Conservation (phyloP, 2,888 invertebrate species). For the Nysson spinosus region DNA sequence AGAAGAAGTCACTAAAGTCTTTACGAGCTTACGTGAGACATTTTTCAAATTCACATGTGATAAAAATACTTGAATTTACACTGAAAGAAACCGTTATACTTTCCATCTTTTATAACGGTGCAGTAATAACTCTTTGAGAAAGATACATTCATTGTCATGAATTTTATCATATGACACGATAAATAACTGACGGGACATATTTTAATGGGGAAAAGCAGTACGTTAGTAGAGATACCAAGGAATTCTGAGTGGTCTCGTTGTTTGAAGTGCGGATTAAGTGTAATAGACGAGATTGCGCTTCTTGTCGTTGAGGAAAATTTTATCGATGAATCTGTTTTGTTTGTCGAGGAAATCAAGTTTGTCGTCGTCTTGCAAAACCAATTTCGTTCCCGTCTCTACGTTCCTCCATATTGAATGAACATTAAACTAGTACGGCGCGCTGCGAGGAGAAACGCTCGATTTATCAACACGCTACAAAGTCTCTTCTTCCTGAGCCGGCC, state of each 20-base stretch:
- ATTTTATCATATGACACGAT: too few relatives aligned
- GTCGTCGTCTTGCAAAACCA: conserved; percentile 42
- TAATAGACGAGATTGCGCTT: conserved; percentile 7
- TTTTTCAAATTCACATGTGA: background rate
- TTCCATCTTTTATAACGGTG: too few relatives aligned
- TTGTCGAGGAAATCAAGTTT: conserved; percentile 40
- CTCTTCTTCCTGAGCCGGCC: conserved; percentile 22
- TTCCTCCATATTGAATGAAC: conserved; percentile 41
- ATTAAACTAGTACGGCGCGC: conserved; percentile 24
- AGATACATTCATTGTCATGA: too few relatives aligned
- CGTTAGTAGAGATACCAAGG: too few relatives aligned
- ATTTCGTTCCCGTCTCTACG: conserved; percentile 36
- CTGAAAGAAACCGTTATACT: background rate
- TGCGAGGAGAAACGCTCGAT: conserved; percentile 16
- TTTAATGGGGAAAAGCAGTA: too few relatives aligned
- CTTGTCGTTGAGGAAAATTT: conserved; percentile 19
- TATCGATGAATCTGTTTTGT: conserved; percentile 42
- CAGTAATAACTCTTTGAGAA: too few relatives aligned
- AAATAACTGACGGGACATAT: too few relatives aligned
- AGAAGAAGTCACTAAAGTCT: background rate
- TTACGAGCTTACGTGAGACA: background rate
- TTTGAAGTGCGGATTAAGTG: conserved; percentile 5
- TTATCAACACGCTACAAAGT: conserved; percentile 41
- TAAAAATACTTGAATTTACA: background rate
- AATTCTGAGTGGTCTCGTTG: conserved; percentile 2